Evolutionary conservation across 2,113 vertebrate species (phyloP).

Genomic region (Illadopsis cleaveri): DNA sequence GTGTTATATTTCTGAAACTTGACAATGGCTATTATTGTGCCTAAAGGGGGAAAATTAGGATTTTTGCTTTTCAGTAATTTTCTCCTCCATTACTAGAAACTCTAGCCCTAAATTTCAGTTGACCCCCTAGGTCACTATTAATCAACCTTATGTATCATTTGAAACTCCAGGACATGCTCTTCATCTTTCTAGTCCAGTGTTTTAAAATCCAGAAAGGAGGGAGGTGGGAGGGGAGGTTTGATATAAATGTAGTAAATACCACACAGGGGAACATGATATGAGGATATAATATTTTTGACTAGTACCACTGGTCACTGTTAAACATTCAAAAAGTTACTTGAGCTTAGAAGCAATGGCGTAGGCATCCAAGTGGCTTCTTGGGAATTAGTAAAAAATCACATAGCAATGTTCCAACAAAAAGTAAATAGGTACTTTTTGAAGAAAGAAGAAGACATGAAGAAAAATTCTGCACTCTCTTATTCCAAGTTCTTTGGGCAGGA

Average conservation of each 20-base stretch:
- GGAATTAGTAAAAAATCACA: background rate
- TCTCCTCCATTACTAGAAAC: conserved; percentile 57
- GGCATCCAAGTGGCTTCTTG: background rate
- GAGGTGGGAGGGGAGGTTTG: background rate
- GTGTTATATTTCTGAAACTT: conserved; percentile 59
- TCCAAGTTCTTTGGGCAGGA: background rate
- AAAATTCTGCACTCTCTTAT: background rate
- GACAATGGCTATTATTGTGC: conserved; percentile 51
- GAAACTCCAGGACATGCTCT: conserved; percentile 25
- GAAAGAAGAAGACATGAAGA: background rate
- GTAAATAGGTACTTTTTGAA: accelerated
- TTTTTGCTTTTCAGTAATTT: conserved; percentile 44
- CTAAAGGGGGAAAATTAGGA: conserved; percentile 1
- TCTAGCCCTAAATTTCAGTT: conserved; percentile 53
- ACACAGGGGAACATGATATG: background rate
- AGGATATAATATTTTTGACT: conserved; percentile 1
- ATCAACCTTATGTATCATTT: conserved; percentile 28
- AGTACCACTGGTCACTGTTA: background rate
- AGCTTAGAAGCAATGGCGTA: background rate
- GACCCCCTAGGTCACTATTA: conserved; percentile 38
- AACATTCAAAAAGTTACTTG: background rate
- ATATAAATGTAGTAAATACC: background rate
- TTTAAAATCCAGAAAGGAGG: background rate
- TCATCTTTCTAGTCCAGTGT: background rate
- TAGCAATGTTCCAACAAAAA: background rate